phyloP scores from a whole-genome alignment of 2,113 vertebrate species.

The Myotis lucifugus region DNA sequence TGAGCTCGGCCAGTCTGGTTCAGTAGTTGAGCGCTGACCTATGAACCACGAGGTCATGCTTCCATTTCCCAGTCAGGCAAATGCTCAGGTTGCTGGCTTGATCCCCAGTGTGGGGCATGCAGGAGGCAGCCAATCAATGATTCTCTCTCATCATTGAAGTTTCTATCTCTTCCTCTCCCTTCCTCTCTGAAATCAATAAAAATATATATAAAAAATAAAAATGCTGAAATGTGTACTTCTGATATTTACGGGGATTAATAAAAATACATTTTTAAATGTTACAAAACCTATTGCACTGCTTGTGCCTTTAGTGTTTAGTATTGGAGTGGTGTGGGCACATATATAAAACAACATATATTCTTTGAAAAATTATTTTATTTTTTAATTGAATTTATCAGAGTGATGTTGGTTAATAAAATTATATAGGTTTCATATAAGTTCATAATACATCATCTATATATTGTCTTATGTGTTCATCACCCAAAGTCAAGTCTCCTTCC shows the following conservation, averaged over 20 bases:
- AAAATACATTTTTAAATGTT: neutral
- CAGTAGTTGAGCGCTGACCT: no score
- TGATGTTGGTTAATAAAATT: neutral
- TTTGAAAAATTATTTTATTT: neutral
- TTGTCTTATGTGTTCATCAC: neutral
- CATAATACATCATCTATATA: neutral
- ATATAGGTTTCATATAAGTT: neutral
- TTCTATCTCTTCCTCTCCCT: no score
- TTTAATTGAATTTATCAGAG: neutral
- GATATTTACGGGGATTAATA: neutral
- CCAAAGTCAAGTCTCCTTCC: neutral
- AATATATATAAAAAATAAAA: neutral
- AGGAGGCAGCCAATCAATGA: no score
- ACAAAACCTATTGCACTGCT: neutral
- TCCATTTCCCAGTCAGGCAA: no score
- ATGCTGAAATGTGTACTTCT: neutral
- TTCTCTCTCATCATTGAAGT: no score
- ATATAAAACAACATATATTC: neutral
- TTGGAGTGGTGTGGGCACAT: neutral
- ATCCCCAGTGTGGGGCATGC: no score
- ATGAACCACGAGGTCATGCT: no score
- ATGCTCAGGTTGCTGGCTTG: no score
- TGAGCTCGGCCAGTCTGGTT: neutral
- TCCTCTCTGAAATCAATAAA: no score
- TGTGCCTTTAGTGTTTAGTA: neutral